These are phyloP conservation scores for Paraplagusia blochii DNA, from an alignment of 2,113 vertebrate species.

Conservation along the genomic window DNA sequence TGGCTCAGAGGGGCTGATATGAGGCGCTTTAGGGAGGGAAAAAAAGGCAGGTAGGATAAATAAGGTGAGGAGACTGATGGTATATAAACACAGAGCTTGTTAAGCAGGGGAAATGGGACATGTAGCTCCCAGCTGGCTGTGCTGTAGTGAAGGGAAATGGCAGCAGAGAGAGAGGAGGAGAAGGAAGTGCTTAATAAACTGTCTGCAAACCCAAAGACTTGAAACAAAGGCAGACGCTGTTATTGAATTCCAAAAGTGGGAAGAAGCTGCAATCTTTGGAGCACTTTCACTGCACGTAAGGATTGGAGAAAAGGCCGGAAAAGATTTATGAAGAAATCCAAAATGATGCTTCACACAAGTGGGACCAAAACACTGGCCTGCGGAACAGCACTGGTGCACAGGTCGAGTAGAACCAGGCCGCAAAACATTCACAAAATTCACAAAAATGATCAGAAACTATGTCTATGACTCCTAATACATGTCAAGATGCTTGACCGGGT, in stretches of 20 bases:
- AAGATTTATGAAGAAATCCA: too few relatives aligned
- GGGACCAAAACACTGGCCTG: too few relatives aligned
- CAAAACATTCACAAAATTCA: too few relatives aligned
- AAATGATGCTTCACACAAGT: too few relatives aligned
- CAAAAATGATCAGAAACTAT: too few relatives aligned
- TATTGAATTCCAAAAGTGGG: slow-evolving; percentile 27
- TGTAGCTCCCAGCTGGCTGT: slow-evolving; percentile 51
- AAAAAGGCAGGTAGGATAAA: slow-evolving; percentile 35
- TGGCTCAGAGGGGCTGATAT: slow-evolving; percentile 24
- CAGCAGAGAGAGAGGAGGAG: slow-evolving; percentile 50
- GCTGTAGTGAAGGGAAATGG: slow-evolving; percentile 44
- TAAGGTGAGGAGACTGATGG: slow-evolving; percentile 55
- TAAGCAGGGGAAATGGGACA: slow-evolving; percentile 62
- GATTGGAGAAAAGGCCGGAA: slow-evolving; percentile 31
- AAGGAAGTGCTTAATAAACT: slow-evolving; percentile 33
- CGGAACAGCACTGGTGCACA: too few relatives aligned
- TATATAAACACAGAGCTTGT: slow-evolving; percentile 68
- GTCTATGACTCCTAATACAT: too few relatives aligned
- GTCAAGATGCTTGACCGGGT: too few relatives aligned
- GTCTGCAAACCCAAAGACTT: slow-evolving; percentile 44
- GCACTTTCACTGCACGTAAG: slow-evolving; percentile 20
- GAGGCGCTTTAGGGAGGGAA: slow-evolving; percentile 33
- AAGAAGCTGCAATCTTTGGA: slow-evolving; percentile 25
- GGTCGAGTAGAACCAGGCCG: too few relatives aligned
- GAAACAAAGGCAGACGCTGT: slow-evolving; percentile 15